Evolutionary conservation across 1,140 invertebrate species (phyloP).

Genomic region (Hyles euphorbiae): DNA sequence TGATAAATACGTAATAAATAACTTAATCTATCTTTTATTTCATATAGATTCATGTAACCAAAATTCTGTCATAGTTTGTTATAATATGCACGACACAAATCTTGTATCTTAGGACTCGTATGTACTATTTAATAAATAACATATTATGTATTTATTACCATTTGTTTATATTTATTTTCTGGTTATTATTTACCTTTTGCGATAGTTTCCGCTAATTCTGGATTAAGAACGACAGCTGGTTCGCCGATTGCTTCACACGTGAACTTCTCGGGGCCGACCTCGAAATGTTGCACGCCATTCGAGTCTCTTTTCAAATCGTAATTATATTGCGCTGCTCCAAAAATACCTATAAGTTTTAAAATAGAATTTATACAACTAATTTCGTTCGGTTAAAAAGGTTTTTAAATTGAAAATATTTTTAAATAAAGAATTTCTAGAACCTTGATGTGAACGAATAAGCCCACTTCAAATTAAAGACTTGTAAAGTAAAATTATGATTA

Average conservation of each 20-base stretch:
- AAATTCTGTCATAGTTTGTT: no score
- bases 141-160: no score
- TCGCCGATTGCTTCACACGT: constrained; percentile 37
- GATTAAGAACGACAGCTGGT: constrained; percentile 24
- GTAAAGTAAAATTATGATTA: no score
- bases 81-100: no score
- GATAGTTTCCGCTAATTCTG: constrained; percentile 32
- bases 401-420: constrained; percentile 9
- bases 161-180: no score
- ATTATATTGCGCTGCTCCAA: constrained; percentile 39
- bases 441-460: no score
- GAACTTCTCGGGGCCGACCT: constrained; percentile 48
- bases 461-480: no score
- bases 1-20: no score
- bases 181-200: constrained; percentile 21
- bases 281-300: constrained; percentile 47
- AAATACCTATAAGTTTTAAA: constrained; percentile 27
- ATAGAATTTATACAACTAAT: background rate
- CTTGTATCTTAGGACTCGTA: no score
- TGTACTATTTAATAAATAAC: no score
- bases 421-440: background rate
- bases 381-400: background rate
- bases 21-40: no score
- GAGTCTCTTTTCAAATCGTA: constrained; percentile 41
- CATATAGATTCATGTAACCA: no score